These are phyloP conservation scores for Adelphocoris suturalis DNA, from an alignment of 2,888 invertebrate genomes.

Conservation along the genomic window DNA sequence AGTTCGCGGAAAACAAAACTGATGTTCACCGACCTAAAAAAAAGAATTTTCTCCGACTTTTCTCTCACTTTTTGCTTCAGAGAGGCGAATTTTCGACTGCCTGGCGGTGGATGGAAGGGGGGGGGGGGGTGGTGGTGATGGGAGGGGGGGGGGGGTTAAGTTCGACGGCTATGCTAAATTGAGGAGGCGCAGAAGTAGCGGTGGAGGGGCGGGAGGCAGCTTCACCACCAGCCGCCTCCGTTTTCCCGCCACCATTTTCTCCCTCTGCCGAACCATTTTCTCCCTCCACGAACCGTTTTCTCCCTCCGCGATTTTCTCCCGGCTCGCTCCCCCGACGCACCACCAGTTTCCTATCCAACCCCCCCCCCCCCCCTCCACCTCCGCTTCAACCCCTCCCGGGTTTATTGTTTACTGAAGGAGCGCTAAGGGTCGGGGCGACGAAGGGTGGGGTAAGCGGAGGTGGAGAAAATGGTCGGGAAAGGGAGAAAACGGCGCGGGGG, in stretches of 20 bases:
- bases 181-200: constrained; percentile 41
- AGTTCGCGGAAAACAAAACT: neutral
- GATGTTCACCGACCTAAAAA: neutral
- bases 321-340: neutral
- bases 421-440: constrained; percentile 42
- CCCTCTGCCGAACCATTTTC: constrained; percentile 37
- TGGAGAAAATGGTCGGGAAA: constrained; percentile 16
- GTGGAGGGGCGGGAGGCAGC: constrained; percentile 55
- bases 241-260: constrained; percentile 30
- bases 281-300: constrained; percentile 28
- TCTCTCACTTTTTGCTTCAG: neutral
- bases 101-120: neutral
- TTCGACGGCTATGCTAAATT: constrained; percentile 61
- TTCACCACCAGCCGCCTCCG: constrained; percentile 34
- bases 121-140: neutral
- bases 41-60: constrained; percentile 6
- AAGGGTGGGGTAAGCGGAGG: constrained; percentile 68
- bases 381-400: neutral
- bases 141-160: constrained; percentile 53
- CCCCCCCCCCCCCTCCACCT: constrained; percentile 49
- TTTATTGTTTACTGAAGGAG: constrained; percentile 68
- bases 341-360: constrained; percentile 34
- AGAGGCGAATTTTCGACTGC: neutral
- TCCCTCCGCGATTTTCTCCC: constrained; percentile 35
- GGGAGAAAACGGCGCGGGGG: constrained; percentile 48